Evolutionary conservation across 1,140 invertebrate genomes (phyloP).

Genomic region (Bombus cullumanus): DNA sequence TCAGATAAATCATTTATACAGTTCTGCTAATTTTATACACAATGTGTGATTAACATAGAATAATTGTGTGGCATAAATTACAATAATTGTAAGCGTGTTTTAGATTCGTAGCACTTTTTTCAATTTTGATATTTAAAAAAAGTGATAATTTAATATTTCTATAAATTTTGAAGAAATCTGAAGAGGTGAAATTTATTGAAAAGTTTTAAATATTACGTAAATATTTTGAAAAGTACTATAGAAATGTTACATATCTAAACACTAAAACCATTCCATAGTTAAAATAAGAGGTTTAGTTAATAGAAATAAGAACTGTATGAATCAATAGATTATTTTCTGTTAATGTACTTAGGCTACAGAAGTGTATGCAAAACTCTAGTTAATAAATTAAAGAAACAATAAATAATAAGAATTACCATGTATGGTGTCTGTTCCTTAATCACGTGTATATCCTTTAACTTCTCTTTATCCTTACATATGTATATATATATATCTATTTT

Average conservation of each 20-base stretch:
- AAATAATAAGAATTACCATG: constrained; percentile 39
- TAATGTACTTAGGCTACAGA: constrained; percentile 66
- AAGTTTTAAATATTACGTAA: not conserved
- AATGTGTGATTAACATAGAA: constrained; percentile 29
- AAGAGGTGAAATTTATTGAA: not conserved
- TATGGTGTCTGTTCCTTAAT: not conserved
- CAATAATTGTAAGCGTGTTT: constrained; percentile 23
- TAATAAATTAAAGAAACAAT: constrained; percentile 56
- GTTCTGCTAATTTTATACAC: constrained; percentile 46
- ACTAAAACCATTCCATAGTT: constrained; percentile 56
- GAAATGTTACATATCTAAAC: constrained; percentile 50
- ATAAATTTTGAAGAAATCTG: not conserved
- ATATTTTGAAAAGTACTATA: not conserved
- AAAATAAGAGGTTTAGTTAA: constrained; percentile 39
- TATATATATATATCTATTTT: not conserved
- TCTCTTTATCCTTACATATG: not conserved
- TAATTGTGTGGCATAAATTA: constrained; percentile 29
- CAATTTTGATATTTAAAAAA: constrained; percentile 13
- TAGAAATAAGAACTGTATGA: constrained; percentile 54
- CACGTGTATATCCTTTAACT: not conserved
- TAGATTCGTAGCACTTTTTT: constrained; percentile 40
- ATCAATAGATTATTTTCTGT: constrained; percentile 59
- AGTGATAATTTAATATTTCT: not conserved
- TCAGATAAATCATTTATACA: constrained; percentile 31
- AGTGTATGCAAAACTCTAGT: constrained; percentile 63